phyloP scores from a whole-genome alignment of 2,113 vertebrate genomes.

The Piprites chloris region DNA sequence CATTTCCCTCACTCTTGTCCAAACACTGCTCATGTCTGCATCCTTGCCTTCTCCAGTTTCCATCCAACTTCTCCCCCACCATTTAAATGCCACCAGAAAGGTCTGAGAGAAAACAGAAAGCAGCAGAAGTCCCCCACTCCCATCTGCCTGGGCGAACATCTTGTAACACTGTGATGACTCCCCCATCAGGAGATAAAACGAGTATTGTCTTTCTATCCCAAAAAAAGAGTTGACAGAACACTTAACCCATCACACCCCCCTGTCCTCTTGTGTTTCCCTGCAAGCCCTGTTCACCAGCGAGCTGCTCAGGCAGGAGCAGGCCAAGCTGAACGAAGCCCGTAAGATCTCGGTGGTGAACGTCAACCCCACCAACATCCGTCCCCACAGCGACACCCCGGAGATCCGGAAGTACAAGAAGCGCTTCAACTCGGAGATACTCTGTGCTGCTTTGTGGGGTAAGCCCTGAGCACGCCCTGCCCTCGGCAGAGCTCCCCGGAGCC shows the following conservation, averaged over 20 bases:
- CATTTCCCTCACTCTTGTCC: background rate
- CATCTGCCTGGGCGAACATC: background rate
- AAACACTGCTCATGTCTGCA: background rate
- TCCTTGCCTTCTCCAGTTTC: background rate
- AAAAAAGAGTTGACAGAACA: background rate
- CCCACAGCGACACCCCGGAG: conserved; percentile 97
- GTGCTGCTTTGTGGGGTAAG: conserved; percentile 96
- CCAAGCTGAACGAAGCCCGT: conserved; percentile 93
- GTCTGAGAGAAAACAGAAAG: background rate
- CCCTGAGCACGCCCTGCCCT: background rate
- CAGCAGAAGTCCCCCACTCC: background rate
- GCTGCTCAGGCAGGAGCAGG: conserved; percentile 93
- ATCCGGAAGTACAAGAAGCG: conserved; percentile 99
- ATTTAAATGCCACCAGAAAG: background rate
- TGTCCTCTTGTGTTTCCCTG: conserved; percentile 1
- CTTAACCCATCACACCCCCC: background rate
- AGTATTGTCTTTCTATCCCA: background rate
- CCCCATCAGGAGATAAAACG: background rate
- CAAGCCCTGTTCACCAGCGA: conserved; percentile 92
- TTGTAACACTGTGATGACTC: background rate
- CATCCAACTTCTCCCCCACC: background rate
- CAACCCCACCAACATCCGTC: conserved; percentile 97
- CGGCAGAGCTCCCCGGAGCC: background rate
- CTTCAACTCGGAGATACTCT: conserved; percentile 99
- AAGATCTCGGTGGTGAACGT: conserved; percentile 99